Evolutionary conservation across 2,797 vertebrate genomes (phyloP), one percentile per base, ranked within the genome.

Genomic region (Clarias pachynema): DNA sequence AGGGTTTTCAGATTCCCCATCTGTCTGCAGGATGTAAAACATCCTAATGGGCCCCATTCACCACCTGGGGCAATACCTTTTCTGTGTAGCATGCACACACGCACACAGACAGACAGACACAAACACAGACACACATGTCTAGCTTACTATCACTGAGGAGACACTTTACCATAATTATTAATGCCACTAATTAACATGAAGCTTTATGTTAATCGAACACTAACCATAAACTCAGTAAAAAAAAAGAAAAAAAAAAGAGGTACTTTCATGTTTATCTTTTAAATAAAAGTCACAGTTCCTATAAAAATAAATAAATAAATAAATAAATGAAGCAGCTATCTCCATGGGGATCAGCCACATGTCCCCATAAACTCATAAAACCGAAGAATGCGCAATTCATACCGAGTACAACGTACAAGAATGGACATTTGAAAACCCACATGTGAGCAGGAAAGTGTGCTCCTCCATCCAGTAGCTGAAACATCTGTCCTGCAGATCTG

Each of bases 1-100:
- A 88, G 83, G 83, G 37, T 66, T 81, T 85, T 85, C 82, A 66
- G 59, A 62, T 69, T 56, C 66, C 84, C 89, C 88, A 88, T 91
- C 90, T 91, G 89, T 90, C 85, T 84, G 49, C 69, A 89, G 83
- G 90, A 89, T 90, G 89, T 89, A 90, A 89, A 90, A 90, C 90
- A 91, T 90, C 87, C 78, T 89, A 91, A 90, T 90, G 84, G 89
- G 66, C 56, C 78, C 79, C 87, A 86, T 89, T 79, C 85, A 84
- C 85, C 87, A 89, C 87, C 88, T 89, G 88, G 83, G 89, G 85
- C 85, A 85, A 70, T 79, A 89, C 79, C 75, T 89, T 87, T 81
- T 59, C 26, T 82, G 59, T 60, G 68, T 83, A 84, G 57, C 53
- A 22, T 5, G 18, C n/a, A 56, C 37, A 40, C 16, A 80, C 62